Base-by-base conservation (phyloP, 2,888 invertebrate genomes). In the Sinhomidia bicolor region DNA sequence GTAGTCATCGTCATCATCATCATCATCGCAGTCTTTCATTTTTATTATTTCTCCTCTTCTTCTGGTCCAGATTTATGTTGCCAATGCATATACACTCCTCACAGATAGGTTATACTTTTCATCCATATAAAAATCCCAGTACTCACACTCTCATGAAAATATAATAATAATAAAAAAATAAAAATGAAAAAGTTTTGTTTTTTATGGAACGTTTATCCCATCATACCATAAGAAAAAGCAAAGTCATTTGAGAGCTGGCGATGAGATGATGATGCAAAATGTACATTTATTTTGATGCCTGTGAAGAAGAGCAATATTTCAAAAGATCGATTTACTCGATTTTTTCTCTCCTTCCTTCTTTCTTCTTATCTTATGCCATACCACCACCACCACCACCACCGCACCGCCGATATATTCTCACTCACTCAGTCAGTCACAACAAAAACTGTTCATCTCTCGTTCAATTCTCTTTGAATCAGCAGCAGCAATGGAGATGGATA, bases 61-160 rank as follows among this genome's bases (percentile, higher is more conserved):
- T 76, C 12, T 86, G 86, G 71, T 86, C 80, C 79, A 86, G 86
- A 85, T 85, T 85, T 60, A 57, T 79, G 47, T 76, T 76, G 47
- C 76, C 29, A 54, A 47, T 74, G 17, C n/a, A n/a, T n/a, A n/a
- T n/a, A n/a, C n/a, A n/a, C n/a, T n/a, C n/a, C n/a, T n/a, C n/a
- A n/a, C n/a, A n/a, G n/a, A n/a, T n/a, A n/a, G n/a, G n/a, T n/a
- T n/a, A n/a, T n/a, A n/a, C n/a, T n/a, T n/a, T n/a, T n/a, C 74
- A 47, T 10, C 1, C 65, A 7, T 68, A 68, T 36, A 41, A 14
- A 71, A 26, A 32, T 62, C 0, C 29, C 14, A 12, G 41, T 41
- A 71, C 17, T 10, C 74, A 3, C 74, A 47, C 26, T 47, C 26
- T 20, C 74, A 44, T 26, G 44, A 23, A 0, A 14, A 17, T 12